A percentile compares a stretch with the other conserved stretches of the same genome.
Evolutionary conservation across 2,888 invertebrate genomes (phyloP).

Genomic region (Andrena flavipes): DNA sequence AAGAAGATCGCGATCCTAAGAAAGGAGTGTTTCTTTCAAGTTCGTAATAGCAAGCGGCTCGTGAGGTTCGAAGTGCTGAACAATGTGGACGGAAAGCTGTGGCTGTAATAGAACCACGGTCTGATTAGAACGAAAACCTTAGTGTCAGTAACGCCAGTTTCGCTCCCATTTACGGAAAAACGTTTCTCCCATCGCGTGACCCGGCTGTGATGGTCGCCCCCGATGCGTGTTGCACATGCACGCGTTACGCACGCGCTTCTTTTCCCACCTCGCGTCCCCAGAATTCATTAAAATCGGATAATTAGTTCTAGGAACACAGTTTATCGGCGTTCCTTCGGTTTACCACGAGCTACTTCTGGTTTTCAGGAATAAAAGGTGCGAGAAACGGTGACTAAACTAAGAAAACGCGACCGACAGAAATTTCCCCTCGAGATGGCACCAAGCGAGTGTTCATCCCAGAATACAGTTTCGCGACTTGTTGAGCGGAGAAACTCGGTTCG

Average conservation of each 20-base stretch:
- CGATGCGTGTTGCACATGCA: conserved; percentile 40
- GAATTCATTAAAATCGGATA: background rate
- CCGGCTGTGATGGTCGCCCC: conserved; percentile 32
- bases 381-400: no score
- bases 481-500: conserved; percentile 22
- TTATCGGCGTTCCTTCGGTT: background rate
- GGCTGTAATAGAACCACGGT: conserved; percentile 59
- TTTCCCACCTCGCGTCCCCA: conserved; percentile 6
- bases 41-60: conserved; percentile 15
- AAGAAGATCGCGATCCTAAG: background rate
- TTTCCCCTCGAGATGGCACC: background rate
- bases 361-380: background rate
- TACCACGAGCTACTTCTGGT: background rate
- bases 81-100: conserved; percentile 19
- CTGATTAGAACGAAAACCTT: conserved; percentile 64
- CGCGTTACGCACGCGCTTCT: conserved; percentile 35
- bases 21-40: background rate
- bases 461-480: conserved; percentile 12
- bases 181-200: conserved; percentile 60
- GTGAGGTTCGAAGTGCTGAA: conserved; percentile 37
- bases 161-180: conserved; percentile 60
- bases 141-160: conserved; percentile 54
- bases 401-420: background rate
- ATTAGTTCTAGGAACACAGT: background rate
- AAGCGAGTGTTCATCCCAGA: background rate